phyloP scores from a whole-genome alignment of 2,113 vertebrate genomes.

The Ptilonorhynchus violaceus region DNA sequence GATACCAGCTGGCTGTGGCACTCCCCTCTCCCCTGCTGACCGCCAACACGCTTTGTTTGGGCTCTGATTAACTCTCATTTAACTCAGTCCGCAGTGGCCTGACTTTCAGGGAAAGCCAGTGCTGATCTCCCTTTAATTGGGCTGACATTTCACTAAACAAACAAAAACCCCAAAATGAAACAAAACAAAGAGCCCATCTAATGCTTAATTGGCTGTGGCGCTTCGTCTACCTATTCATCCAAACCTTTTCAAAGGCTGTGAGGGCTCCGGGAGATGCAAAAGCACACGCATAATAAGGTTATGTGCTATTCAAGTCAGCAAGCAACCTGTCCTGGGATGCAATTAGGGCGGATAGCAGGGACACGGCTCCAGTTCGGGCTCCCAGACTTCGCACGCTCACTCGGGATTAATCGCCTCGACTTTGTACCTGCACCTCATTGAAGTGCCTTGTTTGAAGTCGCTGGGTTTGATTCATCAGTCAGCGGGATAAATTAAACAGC shows the following conservation, averaged over 20 bases:
- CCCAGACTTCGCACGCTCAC: background rate
- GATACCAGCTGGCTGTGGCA: background rate
- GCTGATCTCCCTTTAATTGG: conserved; percentile 67
- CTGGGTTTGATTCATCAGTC: background rate
- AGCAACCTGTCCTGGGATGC: conserved; percentile 41
- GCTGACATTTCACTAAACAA: conserved; percentile 75
- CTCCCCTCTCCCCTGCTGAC: background rate
- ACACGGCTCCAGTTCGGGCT: background rate
- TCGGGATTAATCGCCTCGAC: background rate
- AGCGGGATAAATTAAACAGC: conserved; percentile 16
- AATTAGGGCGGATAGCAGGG: background rate
- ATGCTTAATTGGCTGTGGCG: conserved; percentile 56
- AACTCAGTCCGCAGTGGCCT: background rate
- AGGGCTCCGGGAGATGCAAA: background rate
- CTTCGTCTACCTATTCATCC: conserved; percentile 26
- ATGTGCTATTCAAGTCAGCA: conserved; percentile 12
- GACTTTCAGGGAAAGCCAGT: background rate
- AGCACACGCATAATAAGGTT: conserved; percentile 58
- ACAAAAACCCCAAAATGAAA: conserved; percentile 60
- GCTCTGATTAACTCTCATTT: conserved; percentile 5
- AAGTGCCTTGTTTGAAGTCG: conserved; percentile 57
- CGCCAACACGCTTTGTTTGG: background rate
- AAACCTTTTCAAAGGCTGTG: conserved; percentile 29
- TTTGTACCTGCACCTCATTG: conserved; percentile 41
- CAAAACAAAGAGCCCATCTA: conserved; percentile 65